These are phyloP conservation scores for Rachycentron canadum DNA, from an alignment of 2,797 vertebrate species.

Conservation along the genomic window DNA sequence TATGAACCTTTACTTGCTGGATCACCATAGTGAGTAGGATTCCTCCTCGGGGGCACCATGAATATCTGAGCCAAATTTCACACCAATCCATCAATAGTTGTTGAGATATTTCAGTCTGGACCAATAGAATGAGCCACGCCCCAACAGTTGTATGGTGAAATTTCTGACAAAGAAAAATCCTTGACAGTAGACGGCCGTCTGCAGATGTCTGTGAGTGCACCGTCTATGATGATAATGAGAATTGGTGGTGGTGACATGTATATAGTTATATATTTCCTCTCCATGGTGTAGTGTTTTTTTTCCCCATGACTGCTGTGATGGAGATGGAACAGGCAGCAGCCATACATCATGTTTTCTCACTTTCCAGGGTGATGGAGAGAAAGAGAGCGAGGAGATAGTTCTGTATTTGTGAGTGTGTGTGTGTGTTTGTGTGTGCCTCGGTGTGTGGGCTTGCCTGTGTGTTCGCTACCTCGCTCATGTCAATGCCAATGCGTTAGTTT, in stretches of 20 bases:
- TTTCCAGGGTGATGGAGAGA: constrained; percentile 18
- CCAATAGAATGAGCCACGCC: neutral
- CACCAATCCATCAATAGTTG: neutral
- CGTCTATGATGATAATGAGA: constrained; percentile 18
- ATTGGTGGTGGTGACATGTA: neutral
- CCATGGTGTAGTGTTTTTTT: neutral
- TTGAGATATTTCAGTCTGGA: neutral
- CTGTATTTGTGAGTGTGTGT: constrained; percentile 5
- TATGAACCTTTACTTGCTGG: neutral
- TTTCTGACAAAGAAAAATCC: constrained; percentile 3
- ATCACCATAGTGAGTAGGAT: neutral
- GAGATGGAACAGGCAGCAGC: constrained; percentile 47
- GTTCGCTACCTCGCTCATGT: constrained; percentile 29
- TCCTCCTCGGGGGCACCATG: neutral
- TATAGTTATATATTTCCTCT: constrained; percentile 16
- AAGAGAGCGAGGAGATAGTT: neutral
- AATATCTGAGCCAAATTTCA: neutral
- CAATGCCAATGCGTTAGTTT: constrained; percentile 45
- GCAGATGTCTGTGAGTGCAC: neutral
- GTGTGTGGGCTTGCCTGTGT: constrained; percentile 17
- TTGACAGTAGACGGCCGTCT: neutral
- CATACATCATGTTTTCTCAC: constrained; percentile 52
- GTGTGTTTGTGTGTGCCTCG: neutral
- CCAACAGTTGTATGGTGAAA: neutral
- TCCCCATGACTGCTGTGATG: constrained; percentile 15